A percentile compares a stretch with the other conserved stretches of the same genome.
Conservation (phyloP, 2,113 vertebrate species). For the Coptodon bakossiorum region DNA sequence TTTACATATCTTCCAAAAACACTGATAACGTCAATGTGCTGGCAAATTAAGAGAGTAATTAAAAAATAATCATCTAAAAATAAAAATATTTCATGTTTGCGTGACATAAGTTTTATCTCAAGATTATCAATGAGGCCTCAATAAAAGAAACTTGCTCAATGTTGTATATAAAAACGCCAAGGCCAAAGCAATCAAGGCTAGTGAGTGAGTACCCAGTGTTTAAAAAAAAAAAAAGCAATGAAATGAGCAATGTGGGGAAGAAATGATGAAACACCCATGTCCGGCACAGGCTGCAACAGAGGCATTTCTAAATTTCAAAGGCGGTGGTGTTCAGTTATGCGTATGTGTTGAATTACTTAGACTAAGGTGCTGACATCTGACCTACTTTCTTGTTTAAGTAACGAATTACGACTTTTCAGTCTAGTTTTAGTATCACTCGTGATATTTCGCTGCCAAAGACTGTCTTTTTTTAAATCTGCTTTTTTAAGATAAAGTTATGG, state of each 20-base stretch:
- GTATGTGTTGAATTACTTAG: neutral
- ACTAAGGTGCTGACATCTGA: slow-evolving; percentile 6
- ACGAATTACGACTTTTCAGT: neutral
- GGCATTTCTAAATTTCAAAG: neutral
- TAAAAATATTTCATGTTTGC: neutral
- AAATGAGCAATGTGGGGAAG: neutral
- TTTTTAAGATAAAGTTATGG: neutral
- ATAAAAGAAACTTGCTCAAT: neutral
- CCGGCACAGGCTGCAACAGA: neutral
- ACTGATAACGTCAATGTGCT: neutral
- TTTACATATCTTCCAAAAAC: neutral
- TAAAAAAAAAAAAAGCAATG: neutral
- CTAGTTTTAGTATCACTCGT: neutral
- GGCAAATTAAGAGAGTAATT: neutral
- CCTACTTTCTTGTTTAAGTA: neutral
- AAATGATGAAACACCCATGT: neutral
- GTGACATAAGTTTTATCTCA: neutral
- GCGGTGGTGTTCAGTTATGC: neutral
- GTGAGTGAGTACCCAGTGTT: neutral
- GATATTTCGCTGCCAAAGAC: neutral
- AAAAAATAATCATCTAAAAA: neutral
- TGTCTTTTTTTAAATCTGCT: neutral
- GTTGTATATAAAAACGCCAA: neutral
- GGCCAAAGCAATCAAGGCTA: neutral
- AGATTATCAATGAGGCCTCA: neutral